phyloP scores from a whole-genome alignment of 2,797 vertebrate species.

The Eremophila alpestris region DNA sequence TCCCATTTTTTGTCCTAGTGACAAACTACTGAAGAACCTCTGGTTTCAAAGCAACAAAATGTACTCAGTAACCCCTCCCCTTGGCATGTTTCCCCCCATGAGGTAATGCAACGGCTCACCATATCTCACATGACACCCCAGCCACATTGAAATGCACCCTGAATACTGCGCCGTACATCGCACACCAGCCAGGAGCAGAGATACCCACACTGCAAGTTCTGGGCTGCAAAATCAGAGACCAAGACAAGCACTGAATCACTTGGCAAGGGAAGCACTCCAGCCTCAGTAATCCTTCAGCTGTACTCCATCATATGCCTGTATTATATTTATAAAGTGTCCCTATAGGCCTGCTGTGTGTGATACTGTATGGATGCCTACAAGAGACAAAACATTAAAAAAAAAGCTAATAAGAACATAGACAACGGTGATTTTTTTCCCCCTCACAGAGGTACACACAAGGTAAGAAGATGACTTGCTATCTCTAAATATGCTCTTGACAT shows the following conservation, averaged over 20 bases:
- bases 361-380: neutral
- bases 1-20: neutral
- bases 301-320: neutral
- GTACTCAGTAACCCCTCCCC: neutral
- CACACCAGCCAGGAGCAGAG: neutral
- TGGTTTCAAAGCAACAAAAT: neutral
- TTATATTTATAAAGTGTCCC: neutral
- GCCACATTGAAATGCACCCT: neutral
- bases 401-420: neutral
- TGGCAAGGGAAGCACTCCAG: neutral
- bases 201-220: neutral
- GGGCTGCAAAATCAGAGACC: neutral
- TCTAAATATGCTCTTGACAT: neutral
- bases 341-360: neutral
- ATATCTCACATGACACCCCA: neutral
- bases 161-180: neutral
- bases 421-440: neutral
- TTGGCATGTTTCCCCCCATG: neutral
- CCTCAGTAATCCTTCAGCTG: neutral
- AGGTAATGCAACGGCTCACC: neutral
- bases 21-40: neutral
- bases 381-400: neutral
- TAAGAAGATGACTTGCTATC: neutral
- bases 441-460: neutral
- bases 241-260: neutral